Evolutionary conservation across 2,113 vertebrate species (phyloP).

Genomic region (Capreolus pygargus): DNA sequence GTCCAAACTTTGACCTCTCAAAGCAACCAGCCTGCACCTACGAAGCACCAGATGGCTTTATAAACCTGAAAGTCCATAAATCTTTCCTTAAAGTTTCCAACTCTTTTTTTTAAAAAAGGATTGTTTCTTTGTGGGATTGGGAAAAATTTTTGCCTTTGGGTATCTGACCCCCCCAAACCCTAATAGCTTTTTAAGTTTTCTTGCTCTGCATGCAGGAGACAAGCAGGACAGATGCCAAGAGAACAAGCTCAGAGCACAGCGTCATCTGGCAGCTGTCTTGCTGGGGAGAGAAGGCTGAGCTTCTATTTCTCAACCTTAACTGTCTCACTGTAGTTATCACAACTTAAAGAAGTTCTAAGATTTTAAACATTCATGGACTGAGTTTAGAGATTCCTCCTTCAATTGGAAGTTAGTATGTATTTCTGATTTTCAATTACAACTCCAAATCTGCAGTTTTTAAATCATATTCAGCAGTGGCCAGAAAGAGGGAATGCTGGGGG

Average conservation of each 20-base stretch:
- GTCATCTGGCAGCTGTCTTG: neutral
- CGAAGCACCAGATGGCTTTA: no score
- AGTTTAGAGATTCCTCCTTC: neutral
- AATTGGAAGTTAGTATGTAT: neutral
- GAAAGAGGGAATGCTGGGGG: neutral
- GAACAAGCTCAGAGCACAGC: neutral
- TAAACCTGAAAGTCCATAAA: no score
- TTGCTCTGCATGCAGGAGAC: no score
- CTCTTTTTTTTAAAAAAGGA: no score
- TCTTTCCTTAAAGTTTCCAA: no score
- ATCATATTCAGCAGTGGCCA: neutral
- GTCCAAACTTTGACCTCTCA: no score
- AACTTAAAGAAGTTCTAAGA: neutral
- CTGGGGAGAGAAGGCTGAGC: neutral
- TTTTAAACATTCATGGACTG: neutral
- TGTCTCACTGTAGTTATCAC: neutral
- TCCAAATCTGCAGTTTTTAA: neutral
- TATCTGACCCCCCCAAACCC: no score
- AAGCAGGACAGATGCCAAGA: neutral
- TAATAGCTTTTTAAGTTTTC: no score
- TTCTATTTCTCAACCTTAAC: constrained; percentile 55
- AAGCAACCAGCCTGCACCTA: no score
- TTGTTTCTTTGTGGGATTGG: no score
- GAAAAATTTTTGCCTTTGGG: no score
- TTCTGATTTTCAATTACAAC: neutral